Conservation (phyloP, 1,140 invertebrate species). For the Globodera rostochiensis region DNA sequence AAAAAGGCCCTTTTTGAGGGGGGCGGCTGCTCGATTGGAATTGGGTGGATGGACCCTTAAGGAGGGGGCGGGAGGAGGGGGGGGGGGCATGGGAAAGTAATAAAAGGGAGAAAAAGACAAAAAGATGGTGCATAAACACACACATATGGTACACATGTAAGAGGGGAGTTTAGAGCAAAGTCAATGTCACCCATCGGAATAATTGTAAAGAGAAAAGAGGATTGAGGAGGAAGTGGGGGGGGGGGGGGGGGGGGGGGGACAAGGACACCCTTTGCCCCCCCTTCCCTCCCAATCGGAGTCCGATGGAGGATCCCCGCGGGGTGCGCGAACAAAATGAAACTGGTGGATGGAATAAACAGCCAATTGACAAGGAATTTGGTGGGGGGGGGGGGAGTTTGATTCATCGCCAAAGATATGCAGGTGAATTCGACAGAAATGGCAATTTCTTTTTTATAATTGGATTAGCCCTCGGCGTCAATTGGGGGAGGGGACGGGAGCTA, state of each 20-base stretch:
- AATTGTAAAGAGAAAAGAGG: not conserved
- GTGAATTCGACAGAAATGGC: not conserved
- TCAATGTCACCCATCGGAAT: not conserved
- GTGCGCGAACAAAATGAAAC: not conserved
- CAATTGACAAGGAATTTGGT: not conserved
- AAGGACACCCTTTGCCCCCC: not conserved
- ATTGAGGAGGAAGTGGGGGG: not conserved
- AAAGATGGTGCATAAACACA: not conserved
- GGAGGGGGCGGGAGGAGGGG: not conserved
- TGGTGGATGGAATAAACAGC: not conserved
- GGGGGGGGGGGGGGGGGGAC: not conserved
- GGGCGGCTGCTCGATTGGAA: not conserved
- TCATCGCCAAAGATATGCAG: not conserved
- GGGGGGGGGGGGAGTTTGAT: not conserved
- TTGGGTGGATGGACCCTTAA: not conserved
- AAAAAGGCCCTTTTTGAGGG: not conserved
- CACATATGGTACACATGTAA: not conserved
- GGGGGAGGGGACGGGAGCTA: not conserved
- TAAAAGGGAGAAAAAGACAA: not conserved
- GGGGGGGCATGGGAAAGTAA: conserved; percentile 10
- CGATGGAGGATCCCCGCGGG: too few species aligned
- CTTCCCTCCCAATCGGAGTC: not conserved
- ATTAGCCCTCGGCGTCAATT: not conserved
- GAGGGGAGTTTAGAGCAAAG: not conserved
- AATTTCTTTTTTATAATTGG: not conserved